Percentiles rank a stretch among this genome's conserved stretches.
phyloP scores from a whole-genome alignment of 2,888 invertebrate genomes.

The Biston betularia region DNA sequence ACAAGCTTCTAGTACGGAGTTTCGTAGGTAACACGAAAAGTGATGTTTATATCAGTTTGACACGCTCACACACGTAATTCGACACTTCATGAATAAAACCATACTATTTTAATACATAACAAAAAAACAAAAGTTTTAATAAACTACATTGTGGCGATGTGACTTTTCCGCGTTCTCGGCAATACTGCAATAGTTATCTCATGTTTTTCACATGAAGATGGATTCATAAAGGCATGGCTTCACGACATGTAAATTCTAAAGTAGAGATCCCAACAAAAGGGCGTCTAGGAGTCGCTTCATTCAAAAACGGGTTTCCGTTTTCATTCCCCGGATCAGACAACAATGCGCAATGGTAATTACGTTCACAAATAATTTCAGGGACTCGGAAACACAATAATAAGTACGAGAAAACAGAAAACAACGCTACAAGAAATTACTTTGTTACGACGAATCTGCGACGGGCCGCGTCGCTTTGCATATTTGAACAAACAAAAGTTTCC shows the following conservation, averaged over 20 bases:
- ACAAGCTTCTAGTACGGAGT: too few species aligned
- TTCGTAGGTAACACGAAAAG: too few species aligned
- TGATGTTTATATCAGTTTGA: too few species aligned
- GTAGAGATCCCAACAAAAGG: constrained; percentile 31
- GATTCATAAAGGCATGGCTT: constrained; percentile 10
- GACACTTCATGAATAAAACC: too few species aligned
- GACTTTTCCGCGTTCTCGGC: too few species aligned
- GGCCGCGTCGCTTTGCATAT: constrained; percentile 46
- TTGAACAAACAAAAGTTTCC: constrained; percentile 49
- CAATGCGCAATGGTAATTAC: constrained; percentile 66
- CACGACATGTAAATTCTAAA: constrained; percentile 34
- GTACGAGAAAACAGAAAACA: constrained; percentile 41
- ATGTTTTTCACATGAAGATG: constrained; percentile 6
- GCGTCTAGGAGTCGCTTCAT: constrained; percentile 52
- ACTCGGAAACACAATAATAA: constrained; percentile 42
- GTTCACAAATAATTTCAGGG: constrained; percentile 64
- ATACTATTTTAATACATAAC: too few species aligned
- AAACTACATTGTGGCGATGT: too few species aligned
- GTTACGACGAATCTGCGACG: constrained; percentile 48
- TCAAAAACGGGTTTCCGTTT: constrained; percentile 59
- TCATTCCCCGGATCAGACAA: constrained; percentile 61
- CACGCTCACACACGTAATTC: too few species aligned
- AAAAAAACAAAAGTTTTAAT: too few species aligned
- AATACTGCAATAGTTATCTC: neutral
- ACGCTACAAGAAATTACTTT: constrained; percentile 55